Percentiles rank a stretch among this genome's conserved stretches.
These are phyloP conservation scores for Drosophila chauvacae DNA, from an alignment of 1,140 invertebrate genomes.

Conservation along the genomic window DNA sequence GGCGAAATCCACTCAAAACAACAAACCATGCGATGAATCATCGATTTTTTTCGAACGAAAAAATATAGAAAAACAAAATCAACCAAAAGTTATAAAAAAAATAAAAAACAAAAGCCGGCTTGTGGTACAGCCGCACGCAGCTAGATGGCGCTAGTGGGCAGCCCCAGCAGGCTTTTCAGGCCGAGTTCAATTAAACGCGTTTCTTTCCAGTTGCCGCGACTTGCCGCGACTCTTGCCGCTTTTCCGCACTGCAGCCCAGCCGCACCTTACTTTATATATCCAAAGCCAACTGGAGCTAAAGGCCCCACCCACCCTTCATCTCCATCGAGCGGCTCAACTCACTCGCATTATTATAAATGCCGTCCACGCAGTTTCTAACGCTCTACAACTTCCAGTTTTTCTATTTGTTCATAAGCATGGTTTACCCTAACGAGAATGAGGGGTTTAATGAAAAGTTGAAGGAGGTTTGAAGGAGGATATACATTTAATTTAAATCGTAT, in stretches of 20 bases:
- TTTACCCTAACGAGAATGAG: slow-evolving; percentile 12
- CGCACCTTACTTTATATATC: slow-evolving; percentile 71
- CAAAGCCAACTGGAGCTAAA: slow-evolving; percentile 48
- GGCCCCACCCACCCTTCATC: slow-evolving; percentile 35
- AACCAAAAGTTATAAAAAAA: slow-evolving; percentile 36
- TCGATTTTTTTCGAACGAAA: slow-evolving; percentile 54
- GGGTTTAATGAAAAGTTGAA: neutral
- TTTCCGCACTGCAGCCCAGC: slow-evolving; percentile 68
- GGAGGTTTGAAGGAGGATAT: neutral
- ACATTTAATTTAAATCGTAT: neutral
- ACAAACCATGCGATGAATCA: slow-evolving; percentile 77
- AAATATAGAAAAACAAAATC: slow-evolving; percentile 22
- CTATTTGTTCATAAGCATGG: slow-evolving; percentile 32
- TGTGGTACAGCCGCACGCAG: slow-evolving; percentile 67
- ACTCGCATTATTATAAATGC: slow-evolving; percentile 78
- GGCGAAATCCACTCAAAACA: slow-evolving; percentile 71
- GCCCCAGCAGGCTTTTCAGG: slow-evolving; percentile 41
- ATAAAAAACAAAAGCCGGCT: slow-evolving; percentile 48
- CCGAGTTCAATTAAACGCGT: slow-evolving; percentile 76
- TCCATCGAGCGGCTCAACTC: slow-evolving; percentile 11
- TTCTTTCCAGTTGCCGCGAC: slow-evolving; percentile 55
- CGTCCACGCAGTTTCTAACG: slow-evolving; percentile 78
- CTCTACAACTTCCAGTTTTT: slow-evolving; percentile 70
- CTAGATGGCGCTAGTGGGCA: slow-evolving; percentile 80
- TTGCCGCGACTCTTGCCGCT: slow-evolving; percentile 46